Percentiles rank a stretch among this genome's conserved stretches.
These are phyloP conservation scores for Oophaga pumilio DNA, from an alignment of 2,113 vertebrate genomes.

Conservation along the genomic window DNA sequence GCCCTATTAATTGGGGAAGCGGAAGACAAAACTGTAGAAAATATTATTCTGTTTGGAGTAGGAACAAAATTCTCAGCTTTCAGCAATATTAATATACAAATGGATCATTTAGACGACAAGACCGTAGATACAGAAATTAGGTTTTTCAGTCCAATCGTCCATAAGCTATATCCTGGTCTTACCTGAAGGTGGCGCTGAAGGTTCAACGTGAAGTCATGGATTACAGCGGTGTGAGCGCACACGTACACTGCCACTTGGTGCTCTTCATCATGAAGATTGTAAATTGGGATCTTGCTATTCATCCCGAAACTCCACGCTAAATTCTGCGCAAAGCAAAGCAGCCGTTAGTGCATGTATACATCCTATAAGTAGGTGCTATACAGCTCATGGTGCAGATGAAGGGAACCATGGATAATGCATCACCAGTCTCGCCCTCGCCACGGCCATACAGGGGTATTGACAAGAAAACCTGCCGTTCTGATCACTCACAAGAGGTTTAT, in stretches of 20 bases:
- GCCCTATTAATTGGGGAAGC: background rate
- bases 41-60: background rate
- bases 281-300: slow-evolving; percentile 79
- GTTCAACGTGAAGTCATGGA: slow-evolving; percentile 75
- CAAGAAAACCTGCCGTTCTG: too few relatives aligned
- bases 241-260: slow-evolving; percentile 77
- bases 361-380: background rate
- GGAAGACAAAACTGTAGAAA: background rate
- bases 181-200: slow-evolving; percentile 85
- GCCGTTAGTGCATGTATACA: background rate
- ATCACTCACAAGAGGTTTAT: slow-evolving; percentile 79
- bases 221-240: slow-evolving; percentile 75
- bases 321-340: slow-evolving; percentile 68
- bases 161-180: background rate
- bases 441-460: too few relatives aligned
- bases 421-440: background rate
- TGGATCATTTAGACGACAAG: background rate
- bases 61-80: background rate
- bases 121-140: background rate
- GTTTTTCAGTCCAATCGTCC: background rate
- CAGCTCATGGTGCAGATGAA: background rate
- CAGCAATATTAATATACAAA: background rate
- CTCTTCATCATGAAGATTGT: slow-evolving; percentile 77
- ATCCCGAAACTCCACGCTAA: slow-evolving; percentile 83
- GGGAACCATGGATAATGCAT: background rate